Evolutionary conservation across 92 coral and sea anemone genomes (phyloP), one percentile per base, ranked within the genome.

Genomic region (Epizoanthus illoricatus): DNA sequence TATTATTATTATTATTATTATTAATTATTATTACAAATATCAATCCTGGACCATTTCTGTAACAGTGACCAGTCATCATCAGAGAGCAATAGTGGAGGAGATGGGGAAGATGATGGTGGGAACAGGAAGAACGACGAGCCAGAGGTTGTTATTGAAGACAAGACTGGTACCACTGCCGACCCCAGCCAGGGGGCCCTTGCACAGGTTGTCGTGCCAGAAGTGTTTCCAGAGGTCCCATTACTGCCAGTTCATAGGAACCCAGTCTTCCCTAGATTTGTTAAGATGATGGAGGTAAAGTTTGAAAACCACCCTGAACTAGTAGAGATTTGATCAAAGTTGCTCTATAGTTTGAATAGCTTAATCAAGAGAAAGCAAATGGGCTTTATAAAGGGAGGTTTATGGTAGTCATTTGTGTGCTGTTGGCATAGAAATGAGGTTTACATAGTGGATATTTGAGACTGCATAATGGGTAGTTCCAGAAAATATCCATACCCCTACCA

Each of bases 181-280:
- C 92, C 98, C 10, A 55, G 94, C 2, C 91, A 90, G 65, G 97
- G 98, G 59, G 92, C 88, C 39, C 89, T 96, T 18, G 90, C 97
- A 7, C 96, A 91, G 76, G 95, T 93, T 16, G 80, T 90, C 60
- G 98, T 96, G 0, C 99, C 99, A 7, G 99, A 96, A 58, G 98
- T 96, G 60, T 96, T 96, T 69, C 99, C 99, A 23, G 93, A 88
- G 75, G 99, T 96, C 43, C 99, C 99, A 15, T 55, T 96, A 3
- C 89, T 96, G 24, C 97, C 98, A 75, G 93, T 96, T 43, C 99
- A 96, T 75, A 87, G 98, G 80, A 96, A 96, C 68, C 99, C 99
- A 56, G 99, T 96, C 13, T 96, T 96, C 60, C 99, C 99, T 81
- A 86, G 99, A 85, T 96, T 96, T 91, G 98, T 96, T n/a, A 96